Evolutionary conservation across 2,888 invertebrate species (phyloP), one percentile per base, ranked within the genome.

Genomic region (Stegana nigrithorax): DNA sequence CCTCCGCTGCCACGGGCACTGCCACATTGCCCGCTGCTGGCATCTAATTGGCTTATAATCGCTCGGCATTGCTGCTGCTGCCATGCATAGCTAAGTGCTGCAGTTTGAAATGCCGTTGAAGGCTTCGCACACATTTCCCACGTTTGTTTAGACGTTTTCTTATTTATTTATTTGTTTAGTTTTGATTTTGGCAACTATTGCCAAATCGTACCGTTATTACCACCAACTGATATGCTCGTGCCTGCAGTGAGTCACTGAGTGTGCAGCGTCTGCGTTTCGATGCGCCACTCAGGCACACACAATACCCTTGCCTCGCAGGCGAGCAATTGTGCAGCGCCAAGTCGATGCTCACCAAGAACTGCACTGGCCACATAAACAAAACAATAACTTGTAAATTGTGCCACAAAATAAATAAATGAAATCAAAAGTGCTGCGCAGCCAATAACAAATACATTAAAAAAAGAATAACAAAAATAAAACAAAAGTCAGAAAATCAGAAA

Each of bases 351-450:
- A 6, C n/a, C 12, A 42, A 14, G 14, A 10, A 17, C 42, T 42
- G 3, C 51, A 29, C 19, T 14, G n/a, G 5, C 14, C 47, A 47
- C 23, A n/a, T n/a, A n/a, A n/a, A 47, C 51, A 73, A 73, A 74
- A 75, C 78, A 78, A 75, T 78, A 78, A 75, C 74, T 75, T 73
- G 75, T 69, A 75, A 73, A 66, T 17, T 17, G 44, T 58, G 58
- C 25, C 42, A 42, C 27, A 8, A 10, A 42, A 25, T 26, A 42
- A n/a, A n/a, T n/a, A n/a, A n/a, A n/a, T n/a, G n/a, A 19, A 39
- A 39, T 58, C 58, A 51, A 32, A 50, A 60, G 59, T 51, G 51
- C 17, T 53, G 7, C 23, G 32, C 19, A 25, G 32, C 25, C 42
- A 58, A 44, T 56, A 8, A 7, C 21, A 26, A 57, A 57, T n/a